Evolutionary conservation across 2,113 vertebrate genomes (phyloP).

Genomic region (Apus apus): DNA sequence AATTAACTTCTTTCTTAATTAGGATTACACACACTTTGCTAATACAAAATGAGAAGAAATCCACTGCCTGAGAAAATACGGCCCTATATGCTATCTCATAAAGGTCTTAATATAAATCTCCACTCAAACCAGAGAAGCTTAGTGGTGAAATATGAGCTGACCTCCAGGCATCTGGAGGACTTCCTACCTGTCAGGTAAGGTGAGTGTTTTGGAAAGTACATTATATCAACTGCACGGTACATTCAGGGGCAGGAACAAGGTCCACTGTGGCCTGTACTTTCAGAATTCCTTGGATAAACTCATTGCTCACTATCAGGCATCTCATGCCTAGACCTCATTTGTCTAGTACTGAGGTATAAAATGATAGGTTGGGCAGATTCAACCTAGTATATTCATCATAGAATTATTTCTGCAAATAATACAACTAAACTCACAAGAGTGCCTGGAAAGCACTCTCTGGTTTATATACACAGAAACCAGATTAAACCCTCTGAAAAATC

Average conservation of each 20-base stretch:
- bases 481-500: slow-evolving; percentile 52
- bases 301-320: not conserved
- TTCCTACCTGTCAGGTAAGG: not conserved
- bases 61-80: slow-evolving; percentile 4
- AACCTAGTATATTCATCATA: not conserved
- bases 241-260: not conserved
- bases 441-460: not conserved
- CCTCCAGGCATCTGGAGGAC: not conserved
- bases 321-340: not conserved
- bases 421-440: not conserved
- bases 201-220: not conserved
- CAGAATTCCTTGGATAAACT: not conserved
- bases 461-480: not conserved
- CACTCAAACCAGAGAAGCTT: not conserved
- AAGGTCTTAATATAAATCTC: not conserved
- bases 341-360: not conserved
- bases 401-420: not conserved
- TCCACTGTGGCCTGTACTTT: not conserved
- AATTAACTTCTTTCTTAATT: slow-evolving; percentile 65
- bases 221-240: not conserved
- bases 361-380: not conserved
- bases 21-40: slow-evolving; percentile 35
- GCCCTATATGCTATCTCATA: not conserved
- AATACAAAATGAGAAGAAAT: slow-evolving; percentile 34
- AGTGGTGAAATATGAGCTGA: not conserved